Percentiles rank a stretch among this genome's conserved stretches.
These are phyloP conservation scores for Poeciliopsis turrubarensis DNA, from an alignment of 2,113 vertebrate species.

Conservation along the genomic window DNA sequence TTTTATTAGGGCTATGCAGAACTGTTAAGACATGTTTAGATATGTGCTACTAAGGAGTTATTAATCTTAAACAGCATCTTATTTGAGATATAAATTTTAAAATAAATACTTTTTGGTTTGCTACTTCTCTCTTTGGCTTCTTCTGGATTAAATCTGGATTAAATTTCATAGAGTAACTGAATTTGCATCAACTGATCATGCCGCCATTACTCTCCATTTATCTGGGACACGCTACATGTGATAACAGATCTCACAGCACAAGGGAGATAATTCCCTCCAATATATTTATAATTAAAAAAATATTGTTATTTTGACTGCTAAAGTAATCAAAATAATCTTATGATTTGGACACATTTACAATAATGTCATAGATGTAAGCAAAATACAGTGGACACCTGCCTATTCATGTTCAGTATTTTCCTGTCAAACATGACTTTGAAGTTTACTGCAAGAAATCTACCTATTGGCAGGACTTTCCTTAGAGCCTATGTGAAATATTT, in stretches of 20 bases:
- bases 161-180: not conserved
- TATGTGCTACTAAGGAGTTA: not conserved
- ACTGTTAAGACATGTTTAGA: not conserved
- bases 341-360: not conserved
- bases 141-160: not conserved
- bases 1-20: not conserved
- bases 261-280: not conserved
- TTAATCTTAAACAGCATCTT: slow-evolving; percentile 15
- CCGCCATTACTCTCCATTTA: not conserved
- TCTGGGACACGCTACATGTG: not conserved
- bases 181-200: not conserved
- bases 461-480: too few relatives aligned
- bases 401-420: too few relatives aligned
- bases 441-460: too few relatives aligned
- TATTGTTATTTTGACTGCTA: not conserved
- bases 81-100: slow-evolving; percentile 6
- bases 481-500: too few relatives aligned
- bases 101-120: not conserved
- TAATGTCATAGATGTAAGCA: not conserved
- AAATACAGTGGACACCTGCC: not conserved
- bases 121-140: not conserved
- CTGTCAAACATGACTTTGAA: too few relatives aligned
- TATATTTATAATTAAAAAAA: not conserved
- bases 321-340: not conserved
- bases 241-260: not conserved